Evolutionary conservation across 2,888 invertebrate genomes (phyloP).

Genomic region (Actias luna): DNA sequence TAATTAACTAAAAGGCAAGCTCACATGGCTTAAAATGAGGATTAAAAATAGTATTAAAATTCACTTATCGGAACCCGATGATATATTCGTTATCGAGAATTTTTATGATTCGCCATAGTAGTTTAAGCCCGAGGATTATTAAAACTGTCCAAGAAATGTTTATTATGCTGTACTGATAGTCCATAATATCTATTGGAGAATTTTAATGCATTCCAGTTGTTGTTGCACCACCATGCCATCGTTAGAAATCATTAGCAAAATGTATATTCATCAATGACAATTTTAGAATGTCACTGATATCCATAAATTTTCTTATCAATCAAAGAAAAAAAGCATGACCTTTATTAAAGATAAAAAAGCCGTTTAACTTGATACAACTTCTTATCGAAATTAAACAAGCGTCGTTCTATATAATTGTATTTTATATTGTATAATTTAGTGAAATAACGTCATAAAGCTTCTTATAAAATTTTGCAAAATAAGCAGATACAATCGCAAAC

Average conservation of each 20-base stretch:
- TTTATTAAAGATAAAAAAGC: not conserved
- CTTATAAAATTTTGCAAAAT: slow-evolving; percentile 40
- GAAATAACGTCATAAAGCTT: slow-evolving; percentile 20
- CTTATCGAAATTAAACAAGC: not conserved
- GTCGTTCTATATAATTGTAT: not conserved
- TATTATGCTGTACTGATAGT: no score
- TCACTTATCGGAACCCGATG: no score
- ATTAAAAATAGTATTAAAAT: no score
- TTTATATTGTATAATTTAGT: not conserved
- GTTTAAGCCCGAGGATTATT: no score
- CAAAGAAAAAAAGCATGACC: not conserved
- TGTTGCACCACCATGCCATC: not conserved
- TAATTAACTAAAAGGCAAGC: no score
- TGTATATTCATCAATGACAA: not conserved
- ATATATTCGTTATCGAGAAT: no score
- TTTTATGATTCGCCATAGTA: no score
- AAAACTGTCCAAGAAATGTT: no score
- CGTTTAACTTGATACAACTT: not conserved
- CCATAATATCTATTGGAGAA: not conserved
- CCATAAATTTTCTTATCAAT: not conserved
- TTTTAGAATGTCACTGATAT: not conserved
- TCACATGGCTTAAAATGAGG: no score
- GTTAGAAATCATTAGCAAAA: not conserved
- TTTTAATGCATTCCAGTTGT: not conserved
- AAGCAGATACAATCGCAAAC: slow-evolving; percentile 62